Base-by-base conservation (phyloP, 2,888 invertebrate species). In the Drosophila melanosoma region DNA sequence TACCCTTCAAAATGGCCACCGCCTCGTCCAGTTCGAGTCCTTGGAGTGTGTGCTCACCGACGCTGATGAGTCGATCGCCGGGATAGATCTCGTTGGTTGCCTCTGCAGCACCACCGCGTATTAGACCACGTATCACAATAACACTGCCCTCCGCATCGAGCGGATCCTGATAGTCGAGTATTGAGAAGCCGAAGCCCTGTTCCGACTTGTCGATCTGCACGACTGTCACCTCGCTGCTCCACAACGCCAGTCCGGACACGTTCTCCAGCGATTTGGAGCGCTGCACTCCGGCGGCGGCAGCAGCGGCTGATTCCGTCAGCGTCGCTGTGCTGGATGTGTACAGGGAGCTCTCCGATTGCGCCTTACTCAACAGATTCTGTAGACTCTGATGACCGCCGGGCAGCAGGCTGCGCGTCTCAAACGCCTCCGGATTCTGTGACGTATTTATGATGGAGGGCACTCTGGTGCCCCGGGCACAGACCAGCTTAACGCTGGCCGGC, bases 21-120 rank as follows among this genome's bases (percentile, higher is more conserved):
- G 99, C 99, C 93, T 97, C 96, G 93, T 99, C 99, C 76, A 99
- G 94, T 0, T 97, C 97, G 38, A 98, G 97, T 92, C 98, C 98
- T 91, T 97, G 97, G 83, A 99, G 95, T 91, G 96, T 96, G 82
- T 95, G 96, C 83, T 97, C 97, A 92, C 99, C 99, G 15, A 99
- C 99, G 51, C 97, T 97, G 89, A 98, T 95, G 32, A 98, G 95
- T 80, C 99, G 95, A 93, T 99, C 99, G 32, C 99, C 99, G 0
- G 99, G 99, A 82, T 98, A 97, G 77, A 99, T 96, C 70, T 97
- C 95, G 48, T 99, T 99, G 92, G 98, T 98, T 81, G 96, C 95
- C 94, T 99, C 98, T 20, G 99, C 99, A n/a, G 98, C 97, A 40
- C 99, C 99, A 68, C 99, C 98, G 38, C 99, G 99, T 65, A 99